Evolutionary conservation across 2,113 vertebrate genomes (phyloP).

Genomic region (Boulengeromyrus knoepffleri): DNA sequence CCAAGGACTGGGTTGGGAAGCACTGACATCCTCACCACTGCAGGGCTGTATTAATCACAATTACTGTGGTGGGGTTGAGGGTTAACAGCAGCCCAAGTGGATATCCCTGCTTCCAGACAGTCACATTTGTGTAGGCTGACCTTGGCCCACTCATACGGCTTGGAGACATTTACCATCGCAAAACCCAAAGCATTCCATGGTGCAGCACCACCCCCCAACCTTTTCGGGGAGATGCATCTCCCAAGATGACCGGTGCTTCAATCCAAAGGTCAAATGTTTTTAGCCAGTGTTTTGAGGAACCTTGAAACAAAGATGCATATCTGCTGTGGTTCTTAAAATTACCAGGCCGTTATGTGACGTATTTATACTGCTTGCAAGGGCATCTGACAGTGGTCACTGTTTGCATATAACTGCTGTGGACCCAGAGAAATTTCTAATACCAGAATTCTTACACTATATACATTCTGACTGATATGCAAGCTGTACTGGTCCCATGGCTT

Average conservation of each 20-base stretch:
- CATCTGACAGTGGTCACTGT: neutral
- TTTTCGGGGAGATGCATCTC: neutral
- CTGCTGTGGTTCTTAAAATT: neutral
- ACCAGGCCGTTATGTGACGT: neutral
- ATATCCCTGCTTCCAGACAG: neutral
- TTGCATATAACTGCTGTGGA: neutral
- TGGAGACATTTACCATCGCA: neutral
- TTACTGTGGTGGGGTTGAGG: neutral
- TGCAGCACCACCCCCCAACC: neutral
- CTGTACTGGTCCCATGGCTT: neutral
- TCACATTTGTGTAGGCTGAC: neutral
- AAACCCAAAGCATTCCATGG: neutral
- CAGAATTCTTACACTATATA: neutral
- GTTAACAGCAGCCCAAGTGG: neutral
- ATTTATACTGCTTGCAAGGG: neutral
- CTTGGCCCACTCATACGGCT: neutral
- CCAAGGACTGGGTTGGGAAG: neutral
- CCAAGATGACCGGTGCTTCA: neutral
- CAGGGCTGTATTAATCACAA: neutral
- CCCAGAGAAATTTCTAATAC: neutral
- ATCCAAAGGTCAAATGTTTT: conserved; percentile 1
- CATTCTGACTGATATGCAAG: neutral
- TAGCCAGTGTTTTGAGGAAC: neutral
- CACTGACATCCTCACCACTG: neutral
- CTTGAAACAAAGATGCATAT: neutral